Conservation (phyloP, 1,140 invertebrate genomes). For the Macrobrachium nipponense region DNA sequence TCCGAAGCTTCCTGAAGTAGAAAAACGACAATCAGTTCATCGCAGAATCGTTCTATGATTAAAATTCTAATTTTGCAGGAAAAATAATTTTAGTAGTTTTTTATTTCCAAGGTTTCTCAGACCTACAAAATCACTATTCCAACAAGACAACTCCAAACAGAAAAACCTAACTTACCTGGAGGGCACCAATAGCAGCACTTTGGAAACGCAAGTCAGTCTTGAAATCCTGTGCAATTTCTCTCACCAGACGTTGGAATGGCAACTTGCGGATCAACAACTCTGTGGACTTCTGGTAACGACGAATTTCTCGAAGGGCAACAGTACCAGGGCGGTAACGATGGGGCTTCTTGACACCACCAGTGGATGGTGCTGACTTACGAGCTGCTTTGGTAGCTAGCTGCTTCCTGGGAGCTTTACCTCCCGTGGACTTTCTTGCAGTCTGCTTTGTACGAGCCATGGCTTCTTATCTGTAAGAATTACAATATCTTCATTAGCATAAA, state of each 20-base stretch:
- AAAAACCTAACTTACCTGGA: slow-evolving; percentile 69
- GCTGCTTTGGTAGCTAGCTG: slow-evolving; percentile 87
- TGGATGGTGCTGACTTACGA: slow-evolving; percentile 84
- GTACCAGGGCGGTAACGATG: slow-evolving; percentile 81
- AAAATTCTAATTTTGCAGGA: background rate
- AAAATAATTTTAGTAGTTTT: too few species aligned
- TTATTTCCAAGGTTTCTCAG: too few species aligned
- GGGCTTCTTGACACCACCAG: slow-evolving; percentile 80
- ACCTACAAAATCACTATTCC: too few species aligned
- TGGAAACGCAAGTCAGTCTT: slow-evolving; percentile 84
- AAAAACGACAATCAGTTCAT: background rate
- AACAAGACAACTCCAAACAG: too few species aligned
- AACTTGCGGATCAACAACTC: slow-evolving; percentile 85
- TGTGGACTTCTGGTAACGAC: slow-evolving; percentile 77
- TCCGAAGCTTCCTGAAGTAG: slow-evolving; percentile 86
- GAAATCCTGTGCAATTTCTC: slow-evolving; percentile 88
- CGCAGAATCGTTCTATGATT: slow-evolving; percentile 24
- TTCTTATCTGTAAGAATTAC: slow-evolving; percentile 12
- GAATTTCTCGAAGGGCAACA: slow-evolving; percentile 86
- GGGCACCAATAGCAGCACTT: slow-evolving; percentile 81
- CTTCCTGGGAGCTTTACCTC: slow-evolving; percentile 87
- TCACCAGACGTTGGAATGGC: slow-evolving; percentile 86
- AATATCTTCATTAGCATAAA: too few species aligned
- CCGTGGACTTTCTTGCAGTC: slow-evolving; percentile 84
- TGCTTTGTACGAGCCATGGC: slow-evolving; percentile 88